Evolutionary conservation across 2,888 invertebrate genomes (phyloP).

Genomic region (Agrotis clavis): DNA sequence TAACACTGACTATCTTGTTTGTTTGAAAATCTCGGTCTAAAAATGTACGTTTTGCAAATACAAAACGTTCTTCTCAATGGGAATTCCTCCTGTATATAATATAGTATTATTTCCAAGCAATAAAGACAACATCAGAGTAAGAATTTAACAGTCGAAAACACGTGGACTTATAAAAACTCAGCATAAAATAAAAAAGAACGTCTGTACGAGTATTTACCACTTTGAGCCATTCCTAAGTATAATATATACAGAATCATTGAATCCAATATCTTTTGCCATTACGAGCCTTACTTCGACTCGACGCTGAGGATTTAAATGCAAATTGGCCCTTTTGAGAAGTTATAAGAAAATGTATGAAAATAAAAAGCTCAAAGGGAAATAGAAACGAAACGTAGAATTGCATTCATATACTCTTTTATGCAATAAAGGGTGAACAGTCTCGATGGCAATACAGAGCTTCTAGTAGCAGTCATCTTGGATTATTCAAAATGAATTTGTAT

Average conservation of each 20-base stretch:
- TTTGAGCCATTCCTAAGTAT: conserved; percentile 18
- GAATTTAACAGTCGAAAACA: neutral
- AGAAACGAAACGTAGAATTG: conserved; percentile 42
- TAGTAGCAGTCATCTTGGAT: conserved; percentile 11
- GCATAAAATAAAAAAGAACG: conserved; percentile 5
- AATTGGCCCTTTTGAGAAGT: conserved; percentile 61
- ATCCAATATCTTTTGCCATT: conserved; percentile 50
- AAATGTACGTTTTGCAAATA: neutral
- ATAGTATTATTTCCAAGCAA: neutral
- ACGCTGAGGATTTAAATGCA: conserved; percentile 63
- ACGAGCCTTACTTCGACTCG: conserved; percentile 19
- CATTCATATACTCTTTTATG: conserved; percentile 44
- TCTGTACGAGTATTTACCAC: neutral
- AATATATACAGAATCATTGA: conserved; percentile 41
- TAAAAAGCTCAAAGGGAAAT: conserved; percentile 48
- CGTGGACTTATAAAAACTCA: neutral
- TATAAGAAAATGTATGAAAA: conserved; percentile 55
- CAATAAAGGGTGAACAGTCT: conserved; percentile 15
- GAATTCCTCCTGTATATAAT: neutral
- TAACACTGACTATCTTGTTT: neutral
- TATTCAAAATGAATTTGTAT: conserved; percentile 20
- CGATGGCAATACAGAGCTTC: neutral
- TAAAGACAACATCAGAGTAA: too few relatives aligned
- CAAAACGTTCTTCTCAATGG: too few relatives aligned
- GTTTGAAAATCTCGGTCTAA: neutral